Conservation (phyloP, 1,140 invertebrate species). For the Dendroctonus valens region DNA sequence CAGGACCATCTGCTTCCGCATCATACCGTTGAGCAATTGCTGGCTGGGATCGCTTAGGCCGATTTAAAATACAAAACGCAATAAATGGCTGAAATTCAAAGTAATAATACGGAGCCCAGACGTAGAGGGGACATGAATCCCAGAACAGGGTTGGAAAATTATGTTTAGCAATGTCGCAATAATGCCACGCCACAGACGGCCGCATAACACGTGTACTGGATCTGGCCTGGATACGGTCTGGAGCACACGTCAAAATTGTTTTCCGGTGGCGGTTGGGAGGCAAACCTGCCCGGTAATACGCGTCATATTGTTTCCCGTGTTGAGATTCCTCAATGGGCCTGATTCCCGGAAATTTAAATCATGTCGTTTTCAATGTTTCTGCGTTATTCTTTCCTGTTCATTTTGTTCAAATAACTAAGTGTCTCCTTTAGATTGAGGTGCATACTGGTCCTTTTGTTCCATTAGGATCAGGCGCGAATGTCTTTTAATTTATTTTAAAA, state of each 20-base stretch:
- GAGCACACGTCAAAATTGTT: slow-evolving; percentile 28
- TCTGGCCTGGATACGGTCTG: slow-evolving; percentile 27
- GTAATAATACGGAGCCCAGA: slow-evolving; percentile 31
- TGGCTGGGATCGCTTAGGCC: no score
- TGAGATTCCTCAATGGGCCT: no score
- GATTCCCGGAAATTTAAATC: no score
- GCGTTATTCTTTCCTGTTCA: no score
- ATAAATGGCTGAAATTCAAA: slow-evolving; percentile 34
- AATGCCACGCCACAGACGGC: slow-evolving; percentile 26
- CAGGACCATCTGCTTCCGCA: no score
- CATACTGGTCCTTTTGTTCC: background rate
- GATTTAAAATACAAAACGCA: slow-evolving; percentile 33
- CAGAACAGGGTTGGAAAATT: slow-evolving; percentile 30
- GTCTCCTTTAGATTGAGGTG: no score
- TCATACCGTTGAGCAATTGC: no score
- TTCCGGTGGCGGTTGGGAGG: slow-evolving; percentile 15
- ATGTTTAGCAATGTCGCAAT: slow-evolving; percentile 35
- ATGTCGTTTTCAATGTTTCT: no score
- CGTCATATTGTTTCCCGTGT: no score
- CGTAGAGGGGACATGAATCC: slow-evolving; percentile 23
- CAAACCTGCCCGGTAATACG: no score
- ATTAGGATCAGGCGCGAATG: background rate
- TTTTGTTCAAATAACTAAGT: no score
- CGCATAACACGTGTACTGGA: slow-evolving; percentile 31
- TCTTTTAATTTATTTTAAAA: slow-evolving; percentile 1